Evolutionary conservation across 2,113 vertebrate genomes (phyloP), one percentile per base, ranked within the genome.

Genomic region (Bubo bubo): DNA sequence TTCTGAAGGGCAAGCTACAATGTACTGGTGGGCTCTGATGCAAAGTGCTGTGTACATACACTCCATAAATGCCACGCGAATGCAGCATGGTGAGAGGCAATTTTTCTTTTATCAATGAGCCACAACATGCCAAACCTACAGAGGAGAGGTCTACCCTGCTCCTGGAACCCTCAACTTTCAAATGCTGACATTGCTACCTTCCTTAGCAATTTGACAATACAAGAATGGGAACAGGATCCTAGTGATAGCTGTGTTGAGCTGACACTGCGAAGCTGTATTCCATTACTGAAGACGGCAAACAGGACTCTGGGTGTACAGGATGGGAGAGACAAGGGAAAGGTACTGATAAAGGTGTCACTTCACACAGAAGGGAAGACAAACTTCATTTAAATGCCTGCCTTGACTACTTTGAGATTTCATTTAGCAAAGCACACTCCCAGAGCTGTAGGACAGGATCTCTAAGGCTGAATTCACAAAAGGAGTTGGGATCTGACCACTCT

Each of bases 41-140:
- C 23, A 19, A 34, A 73, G 71, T 6, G 1, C 59, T n/a, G 37
- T 2, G 3, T 34, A 56, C 35, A 5, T 8, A 14, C 5, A 10
- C 43, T 43, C 39, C 56, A 14, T 14, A 62, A 76, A 63, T 15
- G 26, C 37, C 28, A 16, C 1, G 10, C 37, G 53, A 64, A 26
- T 19, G 12, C 37, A 66, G 50, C 58, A 32, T 0, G 3, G 77
- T 3, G 5, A 63, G 27, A 71, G 1, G 6, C 6, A 9, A 7
- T 28, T 87, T 50, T 37, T 35, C 41, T 34, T 41, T 43, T n/a
- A 34, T 30, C 20, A 12, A 10, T 24, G 43, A 77, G 50, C n/a
- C 2, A 3, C 27, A 24, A 28, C 5, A 32, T 1, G 2, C 60
- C 0, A 3, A 93, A 39, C 45, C 60, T 43, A 50, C 9, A 41